Evolutionary conservation across 2,888 invertebrate genomes (phyloP).

Genomic region (Drosophila pullipes): DNA sequence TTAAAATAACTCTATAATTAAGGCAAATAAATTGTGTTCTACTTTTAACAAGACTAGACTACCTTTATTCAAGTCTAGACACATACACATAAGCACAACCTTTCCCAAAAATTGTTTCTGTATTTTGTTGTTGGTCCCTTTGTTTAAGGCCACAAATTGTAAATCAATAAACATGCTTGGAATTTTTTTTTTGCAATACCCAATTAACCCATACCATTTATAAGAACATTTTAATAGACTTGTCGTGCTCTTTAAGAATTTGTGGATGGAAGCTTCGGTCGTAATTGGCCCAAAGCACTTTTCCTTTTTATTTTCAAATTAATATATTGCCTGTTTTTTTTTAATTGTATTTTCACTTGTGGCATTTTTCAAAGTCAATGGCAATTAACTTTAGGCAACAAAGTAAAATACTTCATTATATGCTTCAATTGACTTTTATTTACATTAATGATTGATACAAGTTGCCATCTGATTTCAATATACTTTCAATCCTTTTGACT

Average conservation of each 20-base stretch:
- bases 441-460: constrained; percentile 13
- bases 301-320: constrained; percentile 7
- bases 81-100: background rate
- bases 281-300: constrained; percentile 10
- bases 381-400: constrained; percentile 10
- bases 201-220: constrained; percentile 1
- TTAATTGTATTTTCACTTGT: constrained; percentile 15
- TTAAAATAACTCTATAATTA: background rate
- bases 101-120: background rate
- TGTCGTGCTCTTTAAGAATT: constrained; percentile 16
- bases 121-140: background rate
- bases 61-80: background rate
- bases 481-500: constrained; percentile 12
- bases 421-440: background rate
- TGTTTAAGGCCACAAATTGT: constrained; percentile 6
- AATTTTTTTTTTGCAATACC: constrained; percentile 3
- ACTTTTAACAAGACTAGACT: background rate
- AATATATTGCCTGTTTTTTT: constrained; percentile 31
- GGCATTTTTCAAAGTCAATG: background rate
- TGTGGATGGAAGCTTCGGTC: background rate
- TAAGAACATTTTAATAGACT: constrained; percentile 15
- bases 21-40: background rate
- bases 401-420: constrained; percentile 2
- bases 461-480: constrained; percentile 12
- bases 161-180: constrained; percentile 24